Conservation (phyloP, 2,113 vertebrate species). For the Otis tarda region DNA sequence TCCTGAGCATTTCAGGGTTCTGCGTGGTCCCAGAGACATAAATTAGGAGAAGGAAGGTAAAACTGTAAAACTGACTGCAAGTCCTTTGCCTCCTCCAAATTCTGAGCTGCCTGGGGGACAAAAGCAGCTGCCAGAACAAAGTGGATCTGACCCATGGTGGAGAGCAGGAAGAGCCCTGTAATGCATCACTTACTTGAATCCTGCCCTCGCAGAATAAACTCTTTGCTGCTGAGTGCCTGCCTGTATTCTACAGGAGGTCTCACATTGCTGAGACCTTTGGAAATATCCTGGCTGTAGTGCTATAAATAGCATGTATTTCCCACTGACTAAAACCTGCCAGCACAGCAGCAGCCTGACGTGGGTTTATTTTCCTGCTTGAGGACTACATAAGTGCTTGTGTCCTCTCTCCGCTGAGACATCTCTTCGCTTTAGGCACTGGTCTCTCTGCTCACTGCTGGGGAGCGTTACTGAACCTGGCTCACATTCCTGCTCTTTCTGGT, state of each 20-base stretch:
- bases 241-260: neutral
- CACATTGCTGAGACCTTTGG: constrained; percentile 6
- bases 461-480: neutral
- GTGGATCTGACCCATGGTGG: neutral
- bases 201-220: neutral
- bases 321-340: constrained; percentile 32
- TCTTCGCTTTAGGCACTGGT: neutral
- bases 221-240: neutral
- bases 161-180: neutral
- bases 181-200: neutral
- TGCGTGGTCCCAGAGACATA: neutral
- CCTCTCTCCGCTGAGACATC: neutral
- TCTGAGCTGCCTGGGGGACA: neutral
- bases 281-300: neutral
- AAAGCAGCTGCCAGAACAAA: neutral
- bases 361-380: constrained; percentile 9
- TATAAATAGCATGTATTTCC: constrained; percentile 53
- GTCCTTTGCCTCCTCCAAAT: neutral
- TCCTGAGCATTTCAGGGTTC: neutral
- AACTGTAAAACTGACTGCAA: neutral
- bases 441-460: neutral
- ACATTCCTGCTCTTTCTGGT: neutral
- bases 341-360: constrained; percentile 8
- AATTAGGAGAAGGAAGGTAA: neutral
- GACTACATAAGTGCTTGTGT: constrained; percentile 19